A percentile compares a stretch with the other conserved stretches of the same genome.
Conservation (phyloP, 2,113 vertebrate species). For the Epinephelus lanceolatus region DNA sequence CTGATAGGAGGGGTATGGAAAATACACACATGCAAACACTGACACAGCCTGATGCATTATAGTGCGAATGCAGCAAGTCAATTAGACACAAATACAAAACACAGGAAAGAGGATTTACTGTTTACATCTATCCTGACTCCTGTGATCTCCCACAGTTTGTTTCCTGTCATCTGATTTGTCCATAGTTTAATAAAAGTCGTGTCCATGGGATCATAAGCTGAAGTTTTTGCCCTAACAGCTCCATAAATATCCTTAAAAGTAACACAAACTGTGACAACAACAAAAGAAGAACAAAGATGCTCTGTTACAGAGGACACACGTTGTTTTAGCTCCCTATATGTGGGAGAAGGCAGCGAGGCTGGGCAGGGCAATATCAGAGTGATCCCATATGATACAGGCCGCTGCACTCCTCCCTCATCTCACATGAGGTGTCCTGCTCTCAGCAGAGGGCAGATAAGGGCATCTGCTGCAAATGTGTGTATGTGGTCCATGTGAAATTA, state of each 20-base stretch:
- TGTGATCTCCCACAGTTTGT: constrained; percentile 7
- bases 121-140: constrained; percentile 12
- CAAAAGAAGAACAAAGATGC: constrained; percentile 12
- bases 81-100: background rate
- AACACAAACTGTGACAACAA: background rate
- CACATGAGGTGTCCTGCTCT: constrained; percentile 18
- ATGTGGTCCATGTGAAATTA: constrained; percentile 11
- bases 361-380: constrained; percentile 13
- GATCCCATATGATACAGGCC: constrained; percentile 15
- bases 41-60: constrained; percentile 1
- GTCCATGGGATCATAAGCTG: background rate
- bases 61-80: background rate
- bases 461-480: constrained; percentile 42
- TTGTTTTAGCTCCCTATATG: background rate
- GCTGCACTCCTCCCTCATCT: constrained; percentile 26
- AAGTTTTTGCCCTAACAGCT: background rate
- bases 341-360: constrained; percentile 6
- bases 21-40: constrained; percentile 12
- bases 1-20: constrained; percentile 43
- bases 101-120: background rate
- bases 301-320: background rate
- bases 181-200: background rate
- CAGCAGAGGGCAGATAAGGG: constrained; percentile 20
- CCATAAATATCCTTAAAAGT: background rate
- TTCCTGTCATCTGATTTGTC: constrained; percentile 39